Evolutionary conservation across 1,140 invertebrate species (phyloP).

Genomic region (Caenorhabditis brenneri): DNA sequence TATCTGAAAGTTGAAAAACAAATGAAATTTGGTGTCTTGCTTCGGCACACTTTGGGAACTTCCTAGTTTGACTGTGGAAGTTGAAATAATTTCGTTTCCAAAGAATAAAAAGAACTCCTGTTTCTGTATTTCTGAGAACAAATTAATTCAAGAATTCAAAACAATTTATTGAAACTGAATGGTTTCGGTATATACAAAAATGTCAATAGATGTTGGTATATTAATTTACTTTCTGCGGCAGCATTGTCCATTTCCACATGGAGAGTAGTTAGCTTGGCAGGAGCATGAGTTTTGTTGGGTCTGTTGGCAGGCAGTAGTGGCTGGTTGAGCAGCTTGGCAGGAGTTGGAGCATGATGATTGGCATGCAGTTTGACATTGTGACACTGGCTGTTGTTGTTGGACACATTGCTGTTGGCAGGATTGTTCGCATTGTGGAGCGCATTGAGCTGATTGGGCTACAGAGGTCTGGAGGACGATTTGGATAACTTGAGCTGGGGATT

Average conservation of each 20-base stretch:
- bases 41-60: too few species aligned
- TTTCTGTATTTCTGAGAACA: too few species aligned
- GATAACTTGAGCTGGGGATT: conserved; percentile 37
- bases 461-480: conserved; percentile 31
- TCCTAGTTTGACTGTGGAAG: too few species aligned
- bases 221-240: conserved; percentile 23
- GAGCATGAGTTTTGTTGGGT: conserved; percentile 2
- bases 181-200: conserved; percentile 42
- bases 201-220: not conserved
- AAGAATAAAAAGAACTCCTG: too few species aligned
- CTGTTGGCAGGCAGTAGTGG: conserved; percentile 16
- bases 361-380: conserved; percentile 50
- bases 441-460: conserved; percentile 43
- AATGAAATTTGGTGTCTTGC: too few species aligned
- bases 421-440: conserved; percentile 44
- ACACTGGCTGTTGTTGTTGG: conserved; percentile 46
- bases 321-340: conserved; percentile 38
- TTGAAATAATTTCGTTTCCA: too few species aligned
- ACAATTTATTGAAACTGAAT: conserved; percentile 29
- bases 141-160: not conserved
- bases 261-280: conserved; percentile 25
- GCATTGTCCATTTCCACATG: conserved; percentile 37
- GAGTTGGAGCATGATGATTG: conserved; percentile 31
- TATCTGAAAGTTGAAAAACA: too few species aligned
- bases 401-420: conserved; percentile 49